A percentile compares a stretch with the other conserved stretches of the same genome.
These are phyloP conservation scores for Misgurnus anguillicaudatus DNA, from an alignment of 2,113 vertebrate genomes.

Conservation along the genomic window DNA sequence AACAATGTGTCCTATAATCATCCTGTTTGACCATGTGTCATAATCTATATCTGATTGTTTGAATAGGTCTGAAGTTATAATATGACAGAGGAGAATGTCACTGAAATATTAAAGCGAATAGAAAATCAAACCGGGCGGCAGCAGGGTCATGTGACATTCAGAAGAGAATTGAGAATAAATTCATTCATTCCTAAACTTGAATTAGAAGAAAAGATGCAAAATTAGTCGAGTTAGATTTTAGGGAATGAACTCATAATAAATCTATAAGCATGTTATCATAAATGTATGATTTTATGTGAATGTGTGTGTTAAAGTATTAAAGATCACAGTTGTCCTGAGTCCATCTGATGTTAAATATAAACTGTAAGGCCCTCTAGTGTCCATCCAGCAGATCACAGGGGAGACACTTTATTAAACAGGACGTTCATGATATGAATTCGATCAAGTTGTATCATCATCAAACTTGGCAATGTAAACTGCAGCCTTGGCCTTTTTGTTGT, in stretches of 20 bases:
- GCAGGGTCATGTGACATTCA: neutral
- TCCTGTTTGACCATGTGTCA: conserved; percentile 50
- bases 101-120: conserved; percentile 26
- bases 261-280: neutral
- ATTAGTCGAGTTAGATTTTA: conserved; percentile 53
- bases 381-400: neutral
- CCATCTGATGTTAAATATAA: conserved; percentile 19
- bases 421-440: conserved; percentile 45
- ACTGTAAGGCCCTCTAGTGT: conserved; percentile 59
- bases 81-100: conserved; percentile 15
- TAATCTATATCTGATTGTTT: conserved; percentile 11
- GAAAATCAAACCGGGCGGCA: conserved; percentile 17
- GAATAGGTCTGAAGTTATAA: conserved; percentile 30
- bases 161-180: conserved; percentile 30
- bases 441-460: conserved; percentile 31
- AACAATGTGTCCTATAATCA: conserved; percentile 63
- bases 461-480: conserved; percentile 39
- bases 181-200: neutral
- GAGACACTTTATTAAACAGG: conserved; percentile 12
- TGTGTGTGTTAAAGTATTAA: neutral
- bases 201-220: conserved; percentile 23
- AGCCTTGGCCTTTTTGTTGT: conserved; percentile 31
- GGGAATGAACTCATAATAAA: conserved; percentile 46
- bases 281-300: conserved; percentile 2
- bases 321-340: neutral